Conservation (phyloP, 2,888 invertebrate genomes). For the Andricus curvator region DNA sequence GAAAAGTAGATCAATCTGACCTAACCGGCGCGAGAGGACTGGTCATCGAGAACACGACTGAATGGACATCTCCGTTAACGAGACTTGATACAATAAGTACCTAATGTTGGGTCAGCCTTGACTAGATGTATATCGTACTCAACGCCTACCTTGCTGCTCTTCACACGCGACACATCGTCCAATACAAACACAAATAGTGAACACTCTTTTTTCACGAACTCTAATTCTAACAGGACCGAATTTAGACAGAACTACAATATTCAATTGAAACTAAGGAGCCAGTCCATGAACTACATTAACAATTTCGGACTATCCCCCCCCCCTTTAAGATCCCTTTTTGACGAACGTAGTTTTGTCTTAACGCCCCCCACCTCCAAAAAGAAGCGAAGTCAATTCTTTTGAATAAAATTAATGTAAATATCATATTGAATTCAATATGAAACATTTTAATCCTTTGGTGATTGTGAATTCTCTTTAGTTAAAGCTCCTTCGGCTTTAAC, state of each 20-base stretch:
- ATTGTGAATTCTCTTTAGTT: no score
- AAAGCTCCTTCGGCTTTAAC: no score
- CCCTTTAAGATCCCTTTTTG: no score
- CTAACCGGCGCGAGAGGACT: constrained; percentile 56
- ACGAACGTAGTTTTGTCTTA: no score
- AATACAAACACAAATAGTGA: not conserved
- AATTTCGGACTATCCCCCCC: no score
- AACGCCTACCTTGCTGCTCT: constrained; percentile 59
- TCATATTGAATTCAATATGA: no score
- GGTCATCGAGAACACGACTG: constrained; percentile 57
- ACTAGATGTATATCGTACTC: constrained; percentile 59
- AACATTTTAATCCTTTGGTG: no score
- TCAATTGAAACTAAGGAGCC: no score
- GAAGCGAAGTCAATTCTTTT: no score
- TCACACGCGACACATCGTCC: constrained; percentile 18
- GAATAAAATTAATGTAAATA: no score
- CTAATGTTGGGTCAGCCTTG: constrained; percentile 73
- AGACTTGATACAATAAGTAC: constrained; percentile 79
- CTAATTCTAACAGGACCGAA: not conserved
- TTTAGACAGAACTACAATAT: not conserved
- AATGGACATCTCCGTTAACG: constrained; percentile 74
- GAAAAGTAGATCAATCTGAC: constrained; percentile 60
- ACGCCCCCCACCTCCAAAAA: no score
- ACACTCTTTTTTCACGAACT: not conserved
- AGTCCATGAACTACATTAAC: no score